Conservation (phyloP, 2,888 invertebrate species). For the Desoria tigrina region DNA sequence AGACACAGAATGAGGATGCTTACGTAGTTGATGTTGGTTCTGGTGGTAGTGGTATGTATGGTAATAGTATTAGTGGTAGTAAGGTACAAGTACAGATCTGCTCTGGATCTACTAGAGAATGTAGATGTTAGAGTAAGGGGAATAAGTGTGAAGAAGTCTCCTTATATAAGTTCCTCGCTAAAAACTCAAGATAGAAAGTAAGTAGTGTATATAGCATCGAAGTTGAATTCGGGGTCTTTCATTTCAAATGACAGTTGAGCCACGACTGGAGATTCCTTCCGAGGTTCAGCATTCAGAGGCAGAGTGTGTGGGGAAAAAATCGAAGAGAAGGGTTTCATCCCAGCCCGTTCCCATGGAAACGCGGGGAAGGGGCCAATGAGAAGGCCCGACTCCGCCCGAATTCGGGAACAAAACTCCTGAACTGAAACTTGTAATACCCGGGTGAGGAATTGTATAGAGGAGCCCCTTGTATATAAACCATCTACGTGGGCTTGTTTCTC, state of each 20-base stretch:
- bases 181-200: no score
- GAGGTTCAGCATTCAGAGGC: background rate
- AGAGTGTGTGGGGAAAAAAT: slow-evolving; percentile 42
- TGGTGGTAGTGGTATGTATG: no score
- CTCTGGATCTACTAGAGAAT: no score
- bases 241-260: slow-evolving; percentile 19
- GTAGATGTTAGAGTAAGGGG: no score
- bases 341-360: slow-evolving; percentile 49
- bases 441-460: background rate
- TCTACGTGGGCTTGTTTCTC: background rate
- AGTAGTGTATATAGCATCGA: slow-evolving; percentile 22
- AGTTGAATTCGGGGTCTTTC: slow-evolving; percentile 8
- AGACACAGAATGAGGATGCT: no score
- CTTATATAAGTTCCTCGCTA: no score
- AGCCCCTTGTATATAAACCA: slow-evolving; percentile 9
- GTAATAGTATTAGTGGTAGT: no score
- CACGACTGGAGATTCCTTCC: slow-evolving; percentile 24
- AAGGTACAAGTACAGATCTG: no score
- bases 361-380: slow-evolving; percentile 42
- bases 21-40: no score
- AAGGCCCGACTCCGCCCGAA: slow-evolving; percentile 41
- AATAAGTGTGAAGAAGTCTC: no score
- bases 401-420: slow-evolving; percentile 11
- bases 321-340: slow-evolving; percentile 53
- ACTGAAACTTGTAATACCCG: slow-evolving; percentile 15